phyloP scores from a whole-genome alignment of 2,888 invertebrate species.

The Mellilla xanthometata region DNA sequence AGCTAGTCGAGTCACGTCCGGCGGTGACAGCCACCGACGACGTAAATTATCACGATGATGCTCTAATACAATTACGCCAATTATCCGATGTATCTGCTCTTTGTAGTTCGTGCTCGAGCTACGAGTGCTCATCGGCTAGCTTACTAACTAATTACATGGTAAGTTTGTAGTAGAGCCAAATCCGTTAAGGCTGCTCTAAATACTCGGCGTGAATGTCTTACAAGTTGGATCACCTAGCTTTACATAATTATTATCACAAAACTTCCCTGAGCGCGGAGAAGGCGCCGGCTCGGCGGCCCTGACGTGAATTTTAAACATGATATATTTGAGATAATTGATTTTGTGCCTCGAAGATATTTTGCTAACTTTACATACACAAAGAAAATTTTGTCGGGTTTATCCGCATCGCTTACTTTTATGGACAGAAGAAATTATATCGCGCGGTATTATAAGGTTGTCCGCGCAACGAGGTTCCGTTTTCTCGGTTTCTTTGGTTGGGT shows the following conservation, averaged over 20 bases:
- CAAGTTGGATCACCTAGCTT: conserved; percentile 10
- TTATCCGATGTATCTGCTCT: conserved; percentile 26
- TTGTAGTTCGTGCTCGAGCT: conserved; percentile 16
- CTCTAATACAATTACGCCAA: conserved; percentile 27
- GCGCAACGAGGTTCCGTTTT: conserved; percentile 14
- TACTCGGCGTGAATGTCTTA: conserved; percentile 7
- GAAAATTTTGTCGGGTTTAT: neutral
- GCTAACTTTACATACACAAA: neutral
- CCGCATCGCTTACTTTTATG: conserved; percentile 1
- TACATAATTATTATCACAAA: conserved; percentile 4
- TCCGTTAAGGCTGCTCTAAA: conserved; percentile 8
- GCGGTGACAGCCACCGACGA: conserved; percentile 21
- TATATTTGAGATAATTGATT: conserved; percentile 3
- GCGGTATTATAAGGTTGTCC: conserved; percentile 9
- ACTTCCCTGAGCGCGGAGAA: conserved; percentile 1
- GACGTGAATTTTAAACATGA: conserved; percentile 2
- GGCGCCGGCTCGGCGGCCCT: neutral
- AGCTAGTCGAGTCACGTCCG: conserved; percentile 32
- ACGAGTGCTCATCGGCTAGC: neutral
- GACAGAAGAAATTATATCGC: conserved; percentile 6
- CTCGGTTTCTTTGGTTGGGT: conserved; percentile 13
- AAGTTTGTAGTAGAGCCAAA: conserved; percentile 5
- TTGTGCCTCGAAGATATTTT: neutral
- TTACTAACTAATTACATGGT: conserved; percentile 10
- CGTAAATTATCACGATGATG: conserved; percentile 25